Evolutionary conservation across 2,888 invertebrate genomes (phyloP).

Genomic region (Drosophila silvestris): DNA sequence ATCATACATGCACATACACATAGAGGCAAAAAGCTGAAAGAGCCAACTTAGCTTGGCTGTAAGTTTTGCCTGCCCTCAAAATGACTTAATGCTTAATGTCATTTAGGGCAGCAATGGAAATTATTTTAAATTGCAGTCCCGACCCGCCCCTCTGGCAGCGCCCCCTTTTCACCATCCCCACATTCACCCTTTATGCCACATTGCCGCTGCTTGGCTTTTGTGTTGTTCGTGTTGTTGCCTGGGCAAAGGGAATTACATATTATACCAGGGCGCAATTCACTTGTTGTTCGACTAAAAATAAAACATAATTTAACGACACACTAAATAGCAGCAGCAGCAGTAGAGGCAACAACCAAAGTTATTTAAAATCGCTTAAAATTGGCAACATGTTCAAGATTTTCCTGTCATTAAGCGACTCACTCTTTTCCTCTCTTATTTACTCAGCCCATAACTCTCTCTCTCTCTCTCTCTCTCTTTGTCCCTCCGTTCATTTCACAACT

Average conservation of each 20-base stretch:
- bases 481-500: slow-evolving; percentile 37
- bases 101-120: slow-evolving; percentile 69
- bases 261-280: slow-evolving; percentile 55
- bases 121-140: slow-evolving; percentile 66
- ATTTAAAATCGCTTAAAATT: slow-evolving; percentile 77
- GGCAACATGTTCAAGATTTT: slow-evolving; percentile 61
- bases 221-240: slow-evolving; percentile 39
- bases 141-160: neutral
- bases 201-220: slow-evolving; percentile 21
- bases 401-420: slow-evolving; percentile 4
- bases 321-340: slow-evolving; percentile 3
- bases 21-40: slow-evolving; percentile 26
- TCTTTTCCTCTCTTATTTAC: neutral
- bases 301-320: slow-evolving; percentile 56
- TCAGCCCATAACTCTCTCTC: neutral
- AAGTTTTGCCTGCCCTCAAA: slow-evolving; percentile 58
- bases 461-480: neutral
- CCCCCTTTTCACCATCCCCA: neutral
- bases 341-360: slow-evolving; percentile 32
- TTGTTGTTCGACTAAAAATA: slow-evolving; percentile 54
- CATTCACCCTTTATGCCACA: slow-evolving; percentile 1
- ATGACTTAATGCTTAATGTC: slow-evolving; percentile 80
- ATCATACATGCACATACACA: slow-evolving; percentile 15
- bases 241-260: slow-evolving; percentile 67
- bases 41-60: slow-evolving; percentile 28